Conservation (phyloP, 2,113 vertebrate species). For the Cyanoramphus novaezelandiae region DNA sequence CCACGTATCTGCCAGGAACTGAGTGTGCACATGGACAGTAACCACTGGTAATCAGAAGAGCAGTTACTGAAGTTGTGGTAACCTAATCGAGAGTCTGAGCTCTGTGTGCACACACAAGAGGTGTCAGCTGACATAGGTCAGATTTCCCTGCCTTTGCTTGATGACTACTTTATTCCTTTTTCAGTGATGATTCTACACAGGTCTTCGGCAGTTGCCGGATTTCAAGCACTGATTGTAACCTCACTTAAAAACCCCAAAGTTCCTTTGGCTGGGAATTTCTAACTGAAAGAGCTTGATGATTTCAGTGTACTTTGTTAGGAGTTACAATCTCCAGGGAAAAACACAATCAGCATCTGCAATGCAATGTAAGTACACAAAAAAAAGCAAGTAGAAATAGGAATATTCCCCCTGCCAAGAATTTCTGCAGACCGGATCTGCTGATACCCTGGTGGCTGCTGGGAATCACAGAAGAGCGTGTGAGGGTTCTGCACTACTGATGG, state of each 20-base stretch:
- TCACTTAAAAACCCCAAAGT: neutral
- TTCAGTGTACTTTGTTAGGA: neutral
- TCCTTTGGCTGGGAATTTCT: neutral
- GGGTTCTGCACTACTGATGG: neutral
- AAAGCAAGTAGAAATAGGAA: neutral
- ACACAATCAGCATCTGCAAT: neutral
- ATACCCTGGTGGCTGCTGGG: neutral
- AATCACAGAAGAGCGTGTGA: neutral
- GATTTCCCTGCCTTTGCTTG: neutral
- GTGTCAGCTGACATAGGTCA: neutral
- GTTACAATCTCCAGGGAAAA: slow-evolving; percentile 20
- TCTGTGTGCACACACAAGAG: neutral
- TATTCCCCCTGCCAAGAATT: neutral
- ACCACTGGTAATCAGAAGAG: neutral
- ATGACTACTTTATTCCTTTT: neutral
- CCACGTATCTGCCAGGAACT: neutral
- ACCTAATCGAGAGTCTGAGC: neutral
- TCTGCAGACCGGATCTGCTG: neutral
- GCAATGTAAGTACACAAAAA: neutral
- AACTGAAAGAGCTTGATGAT: neutral
- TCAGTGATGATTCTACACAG: slow-evolving; percentile 10
- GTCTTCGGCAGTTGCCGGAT: slow-evolving; percentile 6
- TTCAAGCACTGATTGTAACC: neutral
- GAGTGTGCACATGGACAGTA: neutral
- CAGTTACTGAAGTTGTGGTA: neutral